Evolutionary conservation across 2,888 invertebrate genomes (phyloP).

Genomic region (Caenorhabditis imperialis): DNA sequence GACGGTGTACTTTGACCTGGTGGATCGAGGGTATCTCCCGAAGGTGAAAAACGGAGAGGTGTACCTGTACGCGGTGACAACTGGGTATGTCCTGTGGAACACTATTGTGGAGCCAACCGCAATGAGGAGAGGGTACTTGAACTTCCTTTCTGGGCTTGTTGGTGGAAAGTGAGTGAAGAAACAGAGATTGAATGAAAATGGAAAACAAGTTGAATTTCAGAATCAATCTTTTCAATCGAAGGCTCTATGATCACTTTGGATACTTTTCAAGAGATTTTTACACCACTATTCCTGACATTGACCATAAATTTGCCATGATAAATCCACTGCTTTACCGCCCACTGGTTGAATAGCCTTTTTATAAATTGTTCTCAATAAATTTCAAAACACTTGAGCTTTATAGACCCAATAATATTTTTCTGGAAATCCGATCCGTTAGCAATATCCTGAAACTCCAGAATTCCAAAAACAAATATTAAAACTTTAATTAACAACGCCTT

Average conservation of each 20-base stretch:
- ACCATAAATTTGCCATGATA: constrained; percentile 58
- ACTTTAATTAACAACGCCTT: constrained; percentile 47
- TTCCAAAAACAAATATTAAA: too few relatives aligned
- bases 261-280: constrained; percentile 60
- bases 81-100: constrained; percentile 79
- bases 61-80: constrained; percentile 86
- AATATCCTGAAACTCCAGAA: too few relatives aligned
- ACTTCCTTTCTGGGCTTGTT: constrained; percentile 86
- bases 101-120: constrained; percentile 87
- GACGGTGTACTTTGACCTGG: constrained; percentile 85
- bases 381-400: too few relatives aligned
- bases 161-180: constrained; percentile 79
- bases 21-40: constrained; percentile 83
- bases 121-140: constrained; percentile 88
- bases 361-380: too few relatives aligned
- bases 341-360: constrained; percentile 14
- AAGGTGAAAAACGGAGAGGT: constrained; percentile 84
- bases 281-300: constrained; percentile 42
- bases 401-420: too few relatives aligned
- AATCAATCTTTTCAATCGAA: constrained; percentile 63
- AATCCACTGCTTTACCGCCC: constrained; percentile 65
- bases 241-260: constrained; percentile 63
- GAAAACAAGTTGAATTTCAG: constrained; percentile 51
- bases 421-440: constrained; percentile 18
- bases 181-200: neutral